Base-by-base conservation (phyloP, 23 tunicate species). In the Botrylloides violaceus region DNA sequence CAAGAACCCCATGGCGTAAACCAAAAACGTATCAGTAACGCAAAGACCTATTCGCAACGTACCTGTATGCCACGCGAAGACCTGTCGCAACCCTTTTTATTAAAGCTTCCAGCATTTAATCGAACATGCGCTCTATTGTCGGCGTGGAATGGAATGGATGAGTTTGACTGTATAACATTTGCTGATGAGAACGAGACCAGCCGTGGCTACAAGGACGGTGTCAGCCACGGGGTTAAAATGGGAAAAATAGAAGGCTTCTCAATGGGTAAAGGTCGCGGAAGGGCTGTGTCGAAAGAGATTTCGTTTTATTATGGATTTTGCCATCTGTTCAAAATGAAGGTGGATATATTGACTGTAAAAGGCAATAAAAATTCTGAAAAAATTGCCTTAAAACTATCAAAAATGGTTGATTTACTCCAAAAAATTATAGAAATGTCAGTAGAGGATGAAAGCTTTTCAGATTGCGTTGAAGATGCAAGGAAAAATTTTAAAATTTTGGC, bases 241-340 rank as follows among this genome's bases (percentile, higher is more conserved):
- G 74, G 74, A 21, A 39, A 26, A 31, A n/a, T 37, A 6, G 58
- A 37, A 20, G 74, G 74, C 22, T 37, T 68, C 7, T 43, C 74
- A 68, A 68, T 36, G 23, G 74, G 74, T 35, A 36, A 35, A 6
- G 12, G 30, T 0, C 56, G 37, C 24, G 74, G 74, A 1, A 53
- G 58, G 25, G 7, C 18, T 32, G 23, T 36, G 15, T 39, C 74
- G 12, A 56, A 36, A 19, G 74, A 68, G 37, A 43, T 68, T 23
- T 55, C 37, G 18, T 68, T 37, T 43, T 68, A 68, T 43, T 26
- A 35, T 32, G 74, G 74, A 18, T 68, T 68, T 68, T 37, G 74
- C 37, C 56, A 68, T 9, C 24, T 43, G 22, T 68, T 32, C 58
- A 37, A 32, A 12, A 68, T 28, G 70, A 31, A 63, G 36, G 3